Evolutionary conservation across 2,113 vertebrate species (phyloP).

Genomic region (Onychostruthus taczanowskii): DNA sequence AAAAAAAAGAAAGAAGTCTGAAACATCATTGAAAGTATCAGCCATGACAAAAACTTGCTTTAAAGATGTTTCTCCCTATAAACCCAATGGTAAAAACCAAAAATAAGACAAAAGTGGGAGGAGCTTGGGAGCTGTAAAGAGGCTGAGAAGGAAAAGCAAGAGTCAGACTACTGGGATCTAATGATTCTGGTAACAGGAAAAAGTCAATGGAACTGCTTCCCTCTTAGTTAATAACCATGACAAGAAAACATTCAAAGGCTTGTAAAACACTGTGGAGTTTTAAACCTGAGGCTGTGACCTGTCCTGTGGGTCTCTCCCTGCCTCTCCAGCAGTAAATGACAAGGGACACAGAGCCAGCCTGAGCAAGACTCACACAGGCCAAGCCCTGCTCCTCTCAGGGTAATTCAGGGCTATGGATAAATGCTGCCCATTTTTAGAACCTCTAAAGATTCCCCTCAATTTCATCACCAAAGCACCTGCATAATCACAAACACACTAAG

Average conservation of each 20-base stretch:
- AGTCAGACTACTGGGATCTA: background rate
- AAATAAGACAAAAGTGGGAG: background rate
- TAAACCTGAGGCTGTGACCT: background rate
- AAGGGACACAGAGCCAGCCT: background rate
- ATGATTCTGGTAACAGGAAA: background rate
- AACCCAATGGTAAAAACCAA: background rate
- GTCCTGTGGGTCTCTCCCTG: background rate
- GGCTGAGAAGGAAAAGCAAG: background rate
- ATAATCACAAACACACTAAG: background rate
- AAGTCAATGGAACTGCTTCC: background rate
- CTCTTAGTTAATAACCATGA: background rate
- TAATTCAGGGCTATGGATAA: background rate
- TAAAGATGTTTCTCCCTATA: background rate
- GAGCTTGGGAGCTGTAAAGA: background rate
- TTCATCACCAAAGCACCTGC: background rate
- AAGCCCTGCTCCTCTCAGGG: background rate
- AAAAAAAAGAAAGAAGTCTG: background rate
- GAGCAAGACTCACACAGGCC: background rate
- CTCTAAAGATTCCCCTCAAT: background rate
- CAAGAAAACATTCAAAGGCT: background rate
- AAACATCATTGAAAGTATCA: background rate
- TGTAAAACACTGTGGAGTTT: background rate
- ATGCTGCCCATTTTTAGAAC: background rate
- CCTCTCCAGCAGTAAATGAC: background rate
- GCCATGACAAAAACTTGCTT: background rate